Percentiles rank a stretch among this genome's conserved stretches.
Conservation (phyloP, 2,888 invertebrate genomes). For the Papilio gigon region DNA sequence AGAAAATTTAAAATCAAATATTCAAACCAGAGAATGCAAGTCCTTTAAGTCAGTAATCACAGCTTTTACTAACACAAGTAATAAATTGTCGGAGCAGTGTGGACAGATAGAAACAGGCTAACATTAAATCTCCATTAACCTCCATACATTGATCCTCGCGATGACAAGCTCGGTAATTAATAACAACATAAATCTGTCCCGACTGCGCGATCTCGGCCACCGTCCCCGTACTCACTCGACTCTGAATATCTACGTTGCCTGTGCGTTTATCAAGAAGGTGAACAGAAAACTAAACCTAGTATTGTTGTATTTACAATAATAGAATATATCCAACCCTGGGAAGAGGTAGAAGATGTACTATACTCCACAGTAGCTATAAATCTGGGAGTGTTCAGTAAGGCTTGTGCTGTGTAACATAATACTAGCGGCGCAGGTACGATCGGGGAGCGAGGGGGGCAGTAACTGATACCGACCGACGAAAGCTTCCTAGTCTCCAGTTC, state of each 20-base stretch:
- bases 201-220: background rate
- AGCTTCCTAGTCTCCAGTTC: constrained; percentile 55
- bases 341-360: background rate
- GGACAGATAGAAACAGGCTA: constrained; percentile 7
- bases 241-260: no score
- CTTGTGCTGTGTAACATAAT: constrained; percentile 57
- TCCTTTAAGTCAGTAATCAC: background rate
- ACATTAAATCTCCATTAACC: constrained; percentile 40
- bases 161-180: constrained; percentile 33
- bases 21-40: background rate
- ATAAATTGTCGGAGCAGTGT: background rate
- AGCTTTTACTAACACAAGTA: background rate
- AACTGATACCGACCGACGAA: constrained; percentile 62
- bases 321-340: no score
- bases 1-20: background rate
- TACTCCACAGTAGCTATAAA: background rate
- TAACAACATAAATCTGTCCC: constrained; percentile 29
- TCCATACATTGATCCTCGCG: constrained; percentile 37
- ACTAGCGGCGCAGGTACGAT: constrained; percentile 54
- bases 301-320: no score
- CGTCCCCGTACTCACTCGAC: background rate
- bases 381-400: background rate
- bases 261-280: no score
- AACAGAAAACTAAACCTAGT: no score
- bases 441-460: constrained; percentile 62